Evolutionary conservation across 2,888 invertebrate genomes (phyloP).

Genomic region (Caenorhabditis zanzibari): DNA sequence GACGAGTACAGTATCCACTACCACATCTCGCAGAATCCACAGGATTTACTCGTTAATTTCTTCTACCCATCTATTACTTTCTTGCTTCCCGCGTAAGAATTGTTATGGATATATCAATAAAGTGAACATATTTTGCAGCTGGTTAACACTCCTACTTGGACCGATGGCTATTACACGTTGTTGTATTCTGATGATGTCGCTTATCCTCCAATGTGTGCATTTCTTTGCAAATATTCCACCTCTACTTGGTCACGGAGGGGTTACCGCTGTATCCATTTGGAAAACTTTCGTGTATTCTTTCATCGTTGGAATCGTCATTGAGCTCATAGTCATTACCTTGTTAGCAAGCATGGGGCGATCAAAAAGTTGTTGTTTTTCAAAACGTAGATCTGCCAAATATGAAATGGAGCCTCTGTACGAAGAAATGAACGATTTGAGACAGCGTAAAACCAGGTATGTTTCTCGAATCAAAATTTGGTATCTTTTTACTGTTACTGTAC

Average conservation of each 20-base stretch:
- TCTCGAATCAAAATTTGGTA: background rate
- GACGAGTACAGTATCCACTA: background rate
- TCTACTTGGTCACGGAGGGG: slow-evolving; percentile 1
- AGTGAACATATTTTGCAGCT: slow-evolving; percentile 62
- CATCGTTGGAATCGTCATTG: slow-evolving; percentile 68
- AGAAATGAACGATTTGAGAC: slow-evolving; percentile 77
- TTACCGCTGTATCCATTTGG: slow-evolving; percentile 64
- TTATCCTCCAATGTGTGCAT: slow-evolving; percentile 71
- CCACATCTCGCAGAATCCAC: slow-evolving; percentile 9
- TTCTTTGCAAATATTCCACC: slow-evolving; percentile 47
- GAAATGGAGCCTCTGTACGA: slow-evolving; percentile 77
- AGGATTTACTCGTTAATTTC: slow-evolving; percentile 22
- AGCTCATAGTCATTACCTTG: slow-evolving; percentile 72
- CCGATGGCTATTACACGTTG: slow-evolving; percentile 79
- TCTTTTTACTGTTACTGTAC: background rate
- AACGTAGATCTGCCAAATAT: slow-evolving; percentile 65
- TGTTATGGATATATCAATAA: background rate
- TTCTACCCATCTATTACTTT: slow-evolving; percentile 58
- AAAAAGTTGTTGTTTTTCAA: slow-evolving; percentile 49
- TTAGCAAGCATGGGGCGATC: slow-evolving; percentile 74
- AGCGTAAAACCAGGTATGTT: slow-evolving; percentile 69
- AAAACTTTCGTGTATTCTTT: slow-evolving; percentile 73
- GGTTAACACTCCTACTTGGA: slow-evolving; percentile 75
- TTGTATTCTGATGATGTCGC: slow-evolving; percentile 69
- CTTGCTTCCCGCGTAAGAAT: slow-evolving; percentile 60